Conservation (phyloP, 2,888 invertebrate genomes). For the Flexamia atlantica region DNA sequence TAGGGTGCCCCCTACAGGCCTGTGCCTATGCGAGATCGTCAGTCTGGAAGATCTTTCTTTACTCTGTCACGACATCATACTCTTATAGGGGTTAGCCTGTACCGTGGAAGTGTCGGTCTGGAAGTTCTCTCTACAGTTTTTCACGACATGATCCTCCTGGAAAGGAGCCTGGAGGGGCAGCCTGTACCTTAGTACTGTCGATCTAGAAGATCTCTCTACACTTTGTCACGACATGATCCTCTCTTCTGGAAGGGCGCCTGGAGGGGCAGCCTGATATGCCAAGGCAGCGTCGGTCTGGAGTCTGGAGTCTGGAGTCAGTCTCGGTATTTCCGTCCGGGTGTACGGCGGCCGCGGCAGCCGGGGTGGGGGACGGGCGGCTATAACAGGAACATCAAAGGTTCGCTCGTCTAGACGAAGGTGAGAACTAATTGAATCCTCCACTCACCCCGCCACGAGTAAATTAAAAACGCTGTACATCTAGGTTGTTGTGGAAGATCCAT, state of each 20-base stretch:
- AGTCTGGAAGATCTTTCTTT: too few relatives aligned
- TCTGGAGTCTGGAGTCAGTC: conserved; percentile 6
- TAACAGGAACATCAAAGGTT: conserved; percentile 35
- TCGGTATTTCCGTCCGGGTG: conserved; percentile 29
- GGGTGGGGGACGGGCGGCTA: conserved; percentile 35
- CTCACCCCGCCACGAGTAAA: not conserved
- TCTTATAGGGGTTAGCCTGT: too few relatives aligned
- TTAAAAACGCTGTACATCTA: not conserved
- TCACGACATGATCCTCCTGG: too few relatives aligned
- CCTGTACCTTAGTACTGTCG: too few relatives aligned
- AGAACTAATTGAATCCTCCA: conserved; percentile 29
- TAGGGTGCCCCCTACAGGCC: too few relatives aligned
- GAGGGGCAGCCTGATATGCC: not conserved
- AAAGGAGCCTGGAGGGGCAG: too few relatives aligned
- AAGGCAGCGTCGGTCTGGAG: not conserved
- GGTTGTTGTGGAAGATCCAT: not conserved
- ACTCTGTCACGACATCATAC: too few relatives aligned
- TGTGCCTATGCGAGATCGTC: too few relatives aligned
- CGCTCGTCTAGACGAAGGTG: conserved; percentile 51
- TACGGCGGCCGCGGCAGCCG: not conserved
- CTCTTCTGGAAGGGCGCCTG: not conserved
- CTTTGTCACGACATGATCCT: too few relatives aligned
- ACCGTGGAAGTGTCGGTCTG: too few relatives aligned
- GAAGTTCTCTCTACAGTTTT: too few relatives aligned
- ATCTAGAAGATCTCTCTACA: too few relatives aligned